Percentiles rank a stretch among this genome's conserved stretches.
phyloP scores from a whole-genome alignment of 2,888 invertebrate species.

The Sericinus montela region DNA sequence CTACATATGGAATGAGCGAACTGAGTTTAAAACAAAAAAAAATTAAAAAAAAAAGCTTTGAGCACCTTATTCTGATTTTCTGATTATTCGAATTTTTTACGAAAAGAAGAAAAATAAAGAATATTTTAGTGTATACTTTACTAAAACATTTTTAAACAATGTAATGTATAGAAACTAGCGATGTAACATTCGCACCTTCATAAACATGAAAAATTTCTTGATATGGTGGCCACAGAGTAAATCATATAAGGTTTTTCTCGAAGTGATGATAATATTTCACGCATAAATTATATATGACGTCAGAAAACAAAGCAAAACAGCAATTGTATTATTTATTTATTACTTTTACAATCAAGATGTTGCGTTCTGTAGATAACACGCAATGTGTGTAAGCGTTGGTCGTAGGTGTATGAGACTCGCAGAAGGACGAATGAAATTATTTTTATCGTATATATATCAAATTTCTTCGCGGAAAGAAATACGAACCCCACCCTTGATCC shows the following conservation, averaged over 20 bases:
- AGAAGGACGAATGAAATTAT: conserved; percentile 58
- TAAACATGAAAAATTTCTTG: too few relatives aligned
- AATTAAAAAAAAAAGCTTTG: too few relatives aligned
- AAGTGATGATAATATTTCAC: conserved; percentile 34
- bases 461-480: conserved; percentile 46
- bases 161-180: too few relatives aligned
- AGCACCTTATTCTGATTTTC: too few relatives aligned
- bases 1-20: too few relatives aligned
- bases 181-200: too few relatives aligned
- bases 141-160: too few relatives aligned
- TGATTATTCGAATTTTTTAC: too few relatives aligned
- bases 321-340: conserved; percentile 69
- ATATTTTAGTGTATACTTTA: too few relatives aligned
- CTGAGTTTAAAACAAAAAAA: too few relatives aligned
- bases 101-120: too few relatives aligned
- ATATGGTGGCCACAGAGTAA: conserved; percentile 34
- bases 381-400: conserved; percentile 50
- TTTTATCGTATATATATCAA: conserved; percentile 70
- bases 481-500: conserved; percentile 36
- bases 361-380: conserved; percentile 72
- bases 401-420: conserved; percentile 40
- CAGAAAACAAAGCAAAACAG: conserved; percentile 57
- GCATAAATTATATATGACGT: conserved; percentile 67
- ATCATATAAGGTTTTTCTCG: conserved; percentile 12
- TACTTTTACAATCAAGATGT: conserved; percentile 75